These are phyloP conservation scores for Synanceia verrucosa DNA, from an alignment of 2,797 vertebrate genomes.

Conservation along the genomic window DNA sequence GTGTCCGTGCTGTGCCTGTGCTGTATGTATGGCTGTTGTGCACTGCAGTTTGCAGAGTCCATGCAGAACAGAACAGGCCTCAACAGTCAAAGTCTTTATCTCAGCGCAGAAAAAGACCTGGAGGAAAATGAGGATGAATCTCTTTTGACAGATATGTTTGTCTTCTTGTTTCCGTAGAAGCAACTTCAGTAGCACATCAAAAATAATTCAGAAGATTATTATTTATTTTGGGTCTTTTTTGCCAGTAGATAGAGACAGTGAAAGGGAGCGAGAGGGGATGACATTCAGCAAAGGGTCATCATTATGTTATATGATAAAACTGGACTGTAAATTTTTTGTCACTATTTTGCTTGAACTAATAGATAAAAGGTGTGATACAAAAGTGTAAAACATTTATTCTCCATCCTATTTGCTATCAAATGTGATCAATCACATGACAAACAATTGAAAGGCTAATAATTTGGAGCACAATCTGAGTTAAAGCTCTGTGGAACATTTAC, in stretches of 20 bases:
- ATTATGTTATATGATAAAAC: too few species aligned
- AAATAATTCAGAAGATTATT: constrained; percentile 1
- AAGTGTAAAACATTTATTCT: too few species aligned
- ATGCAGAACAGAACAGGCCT: constrained; percentile 35
- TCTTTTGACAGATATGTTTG: not conserved
- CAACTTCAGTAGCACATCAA: constrained; percentile 3
- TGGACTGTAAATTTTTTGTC: too few species aligned
- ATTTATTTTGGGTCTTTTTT: too few species aligned
- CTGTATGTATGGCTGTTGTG: not conserved
- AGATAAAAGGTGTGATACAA: not conserved
- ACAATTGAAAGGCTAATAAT: not conserved
- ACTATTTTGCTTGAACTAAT: not conserved
- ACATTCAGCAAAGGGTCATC: too few species aligned
- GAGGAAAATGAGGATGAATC: constrained; percentile 1
- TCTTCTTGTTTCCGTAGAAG: not conserved
- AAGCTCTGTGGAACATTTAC: not conserved
- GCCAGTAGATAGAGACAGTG: too few species aligned
- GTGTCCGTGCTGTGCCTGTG: not conserved
- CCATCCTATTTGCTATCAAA: too few species aligned
- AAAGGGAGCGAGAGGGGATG: too few species aligned
- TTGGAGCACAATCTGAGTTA: not conserved
- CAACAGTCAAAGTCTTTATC: constrained; percentile 2
- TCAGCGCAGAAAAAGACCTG: constrained; percentile 5
- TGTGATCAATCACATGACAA: not conserved
- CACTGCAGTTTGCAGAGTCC: not conserved